Base-by-base conservation (phyloP, 2,113 vertebrate species). In the Canis aureus region DNA sequence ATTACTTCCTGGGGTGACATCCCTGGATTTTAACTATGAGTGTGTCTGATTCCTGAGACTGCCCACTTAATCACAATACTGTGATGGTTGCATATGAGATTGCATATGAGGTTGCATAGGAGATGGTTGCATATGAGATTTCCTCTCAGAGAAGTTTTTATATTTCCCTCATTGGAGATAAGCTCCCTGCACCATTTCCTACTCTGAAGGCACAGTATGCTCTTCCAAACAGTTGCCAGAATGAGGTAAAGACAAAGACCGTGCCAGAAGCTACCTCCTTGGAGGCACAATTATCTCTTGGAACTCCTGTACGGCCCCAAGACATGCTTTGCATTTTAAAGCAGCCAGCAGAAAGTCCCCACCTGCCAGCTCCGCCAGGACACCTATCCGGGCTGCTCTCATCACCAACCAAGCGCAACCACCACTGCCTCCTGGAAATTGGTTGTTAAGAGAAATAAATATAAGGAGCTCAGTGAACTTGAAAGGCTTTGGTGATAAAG, bases 381-480 rank as follows among this genome's bases (percentile, higher is more conserved):
- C 76, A 67, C 29, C 0, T 93, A 23, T 92, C 90, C 23, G 23
- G 79, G 51, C 87, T 5, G 35, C 25, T 62, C 38, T 64, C 73
- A 60, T 87, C 73, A 53, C 35, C 95, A 85, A 5, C 55, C 85
- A 82, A 38, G 88, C 16, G 32, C 3, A 66, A n/a, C 49, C 55
- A 27, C 16, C n/a, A 1, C 15, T 7, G 25, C 55, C 55, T 1
- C 71, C 88, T 69, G 12, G 94, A 98, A 95, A 86, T 19, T n/a
- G 66, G 89, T 73, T 57, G 25, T 57, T n/a, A 89, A 83, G 92
- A 82, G 83, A 97, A 97, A 94, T 6, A 94, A 97, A 69, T 3
- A 59, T 91, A 92, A 6, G 19, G 67, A 92, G 25, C 3, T 57
- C 89, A 95, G 66, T 82, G 69, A 22, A 81, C 27, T 5, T 22